These are phyloP conservation scores for Pelecanoides urinatrix DNA, from an alignment of 2,113 vertebrate species.

Conservation along the genomic window DNA sequence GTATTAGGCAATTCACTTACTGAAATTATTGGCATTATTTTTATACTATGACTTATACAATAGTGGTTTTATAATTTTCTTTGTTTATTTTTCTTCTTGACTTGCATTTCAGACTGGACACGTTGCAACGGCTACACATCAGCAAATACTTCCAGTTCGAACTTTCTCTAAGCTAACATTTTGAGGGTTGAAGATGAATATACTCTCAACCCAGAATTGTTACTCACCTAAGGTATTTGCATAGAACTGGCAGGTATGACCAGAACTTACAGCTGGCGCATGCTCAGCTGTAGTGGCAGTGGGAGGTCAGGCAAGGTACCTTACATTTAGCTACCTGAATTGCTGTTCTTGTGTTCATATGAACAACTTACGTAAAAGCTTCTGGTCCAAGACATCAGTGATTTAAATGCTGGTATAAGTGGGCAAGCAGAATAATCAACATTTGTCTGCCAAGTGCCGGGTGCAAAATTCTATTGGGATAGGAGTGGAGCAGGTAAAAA, in stretches of 20 bases:
- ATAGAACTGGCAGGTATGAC: background rate
- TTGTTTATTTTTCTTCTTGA: background rate
- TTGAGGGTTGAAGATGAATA: background rate
- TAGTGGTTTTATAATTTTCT: background rate
- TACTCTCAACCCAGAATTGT: background rate
- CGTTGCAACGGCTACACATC: background rate
- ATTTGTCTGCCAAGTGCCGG: background rate
- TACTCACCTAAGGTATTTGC: background rate
- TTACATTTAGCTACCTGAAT: background rate
- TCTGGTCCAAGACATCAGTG: background rate
- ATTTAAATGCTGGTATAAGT: background rate
- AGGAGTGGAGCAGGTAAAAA: background rate
- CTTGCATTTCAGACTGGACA: background rate
- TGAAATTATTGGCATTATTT: background rate
- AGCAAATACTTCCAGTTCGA: background rate
- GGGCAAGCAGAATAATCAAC: background rate
- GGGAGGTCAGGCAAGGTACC: background rate
- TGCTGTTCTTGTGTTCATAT: background rate
- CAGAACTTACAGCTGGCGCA: fast-evolving
- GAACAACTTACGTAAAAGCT: background rate
- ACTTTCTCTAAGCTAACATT: background rate
- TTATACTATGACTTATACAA: background rate
- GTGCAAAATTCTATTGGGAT: background rate
- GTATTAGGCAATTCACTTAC: background rate
- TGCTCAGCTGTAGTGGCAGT: background rate